Percentiles rank a stretch among this genome's conserved stretches.
phyloP scores from a whole-genome alignment of 2,888 invertebrate species.

The Sinopyrophorus schimmeli region DNA sequence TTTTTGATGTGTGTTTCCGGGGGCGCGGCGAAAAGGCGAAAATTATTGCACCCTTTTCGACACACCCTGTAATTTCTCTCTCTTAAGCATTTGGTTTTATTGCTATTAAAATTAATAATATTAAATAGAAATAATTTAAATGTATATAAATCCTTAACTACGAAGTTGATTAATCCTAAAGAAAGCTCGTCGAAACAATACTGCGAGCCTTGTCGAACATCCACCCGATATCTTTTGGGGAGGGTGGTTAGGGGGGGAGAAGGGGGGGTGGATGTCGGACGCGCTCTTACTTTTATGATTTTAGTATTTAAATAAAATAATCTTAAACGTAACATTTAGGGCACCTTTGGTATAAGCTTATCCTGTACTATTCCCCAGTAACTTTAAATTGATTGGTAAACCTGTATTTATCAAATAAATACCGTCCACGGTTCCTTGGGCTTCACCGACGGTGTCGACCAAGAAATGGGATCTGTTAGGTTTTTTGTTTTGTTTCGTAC shows the following conservation, averaged over 20 bases:
- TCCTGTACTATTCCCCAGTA: conserved; percentile 43
- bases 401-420: conserved; percentile 52
- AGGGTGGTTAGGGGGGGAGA: no score
- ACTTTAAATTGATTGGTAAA: conserved; percentile 35
- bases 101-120: conserved; percentile 49
- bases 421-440: conserved; percentile 49
- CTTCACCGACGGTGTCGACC: conserved; percentile 53
- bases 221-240: conserved; percentile 9
- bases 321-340: conserved; percentile 66
- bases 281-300: no score
- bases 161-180: conserved; percentile 42
- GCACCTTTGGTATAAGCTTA: conserved; percentile 87
- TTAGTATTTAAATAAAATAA: conserved; percentile 30
- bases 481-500: no score
- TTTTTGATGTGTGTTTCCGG: no score
- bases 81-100: conserved; percentile 54
- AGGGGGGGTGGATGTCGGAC: no score
- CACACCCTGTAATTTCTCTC: no score
- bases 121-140: conserved; percentile 35
- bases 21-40: no score
- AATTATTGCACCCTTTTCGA: no score
- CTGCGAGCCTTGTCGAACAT: conserved; percentile 31
- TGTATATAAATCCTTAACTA: conserved; percentile 38
- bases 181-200: conserved; percentile 47
- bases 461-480: conserved; percentile 43